These are phyloP conservation scores for Allolobophora icterica DNA, from an alignment of 2,888 invertebrate genomes.

Conservation along the genomic window DNA sequence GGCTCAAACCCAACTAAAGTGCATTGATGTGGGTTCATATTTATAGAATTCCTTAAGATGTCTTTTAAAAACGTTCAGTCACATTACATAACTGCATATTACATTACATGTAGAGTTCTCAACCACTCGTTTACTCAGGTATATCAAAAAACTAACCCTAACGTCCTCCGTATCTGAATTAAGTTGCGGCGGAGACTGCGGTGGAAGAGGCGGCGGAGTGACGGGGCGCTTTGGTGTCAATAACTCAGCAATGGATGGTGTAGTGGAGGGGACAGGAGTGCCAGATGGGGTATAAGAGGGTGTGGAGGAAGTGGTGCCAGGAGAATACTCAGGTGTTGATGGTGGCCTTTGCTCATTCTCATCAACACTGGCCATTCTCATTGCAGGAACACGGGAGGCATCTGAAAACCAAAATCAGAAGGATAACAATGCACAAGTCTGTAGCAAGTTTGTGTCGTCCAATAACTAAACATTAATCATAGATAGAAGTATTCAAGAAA, in stretches of 20 bases:
- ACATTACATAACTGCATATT: neutral
- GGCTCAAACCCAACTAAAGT: neutral
- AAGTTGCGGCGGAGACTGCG: conserved; percentile 38
- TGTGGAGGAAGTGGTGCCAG: neutral
- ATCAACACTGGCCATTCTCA: neutral
- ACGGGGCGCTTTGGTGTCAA: neutral
- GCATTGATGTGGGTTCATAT: neutral
- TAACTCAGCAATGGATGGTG: neutral
- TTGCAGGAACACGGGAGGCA: neutral
- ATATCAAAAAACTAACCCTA: conserved; percentile 25
- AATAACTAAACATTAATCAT: neutral
- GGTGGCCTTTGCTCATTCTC: neutral
- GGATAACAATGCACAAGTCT: neutral
- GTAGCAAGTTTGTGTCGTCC: neutral
- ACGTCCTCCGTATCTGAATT: conserved; percentile 45
- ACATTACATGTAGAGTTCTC: no score
- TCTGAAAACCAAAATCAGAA: neutral
- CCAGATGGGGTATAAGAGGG: neutral
- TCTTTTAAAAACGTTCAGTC: neutral
- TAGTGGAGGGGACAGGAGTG: neutral
- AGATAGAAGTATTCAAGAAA: neutral
- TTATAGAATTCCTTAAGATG: neutral
- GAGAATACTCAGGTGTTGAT: neutral
- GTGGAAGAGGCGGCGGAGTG: conserved; percentile 38
- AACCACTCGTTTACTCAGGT: neutral